Conservation (phyloP, 2,113 vertebrate genomes). For the Gasterosteus nipponicus region DNA sequence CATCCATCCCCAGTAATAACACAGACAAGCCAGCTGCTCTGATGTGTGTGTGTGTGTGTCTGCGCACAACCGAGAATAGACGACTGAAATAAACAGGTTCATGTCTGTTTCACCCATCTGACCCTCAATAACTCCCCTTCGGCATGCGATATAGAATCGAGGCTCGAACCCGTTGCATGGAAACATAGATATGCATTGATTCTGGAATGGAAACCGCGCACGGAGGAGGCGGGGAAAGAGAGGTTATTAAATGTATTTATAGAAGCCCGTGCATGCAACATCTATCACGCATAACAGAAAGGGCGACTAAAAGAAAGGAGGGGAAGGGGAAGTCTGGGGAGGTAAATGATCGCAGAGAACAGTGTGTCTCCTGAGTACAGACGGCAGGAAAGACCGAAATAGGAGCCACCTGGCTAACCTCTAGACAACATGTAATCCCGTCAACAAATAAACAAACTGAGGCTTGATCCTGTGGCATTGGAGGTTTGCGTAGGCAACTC, state of each 20-base stretch:
- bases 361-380: slow-evolving; percentile 22
- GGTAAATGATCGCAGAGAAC: slow-evolving; percentile 45
- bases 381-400: slow-evolving; percentile 40
- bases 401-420: slow-evolving; percentile 38
- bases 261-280: slow-evolving; percentile 39
- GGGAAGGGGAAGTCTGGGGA: slow-evolving; percentile 14
- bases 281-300: slow-evolving; percentile 45
- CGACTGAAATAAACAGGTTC: slow-evolving; percentile 38
- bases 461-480: slow-evolving; percentile 21
- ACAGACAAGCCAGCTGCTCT: slow-evolving; percentile 45
- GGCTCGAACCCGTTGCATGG: slow-evolving; percentile 49
- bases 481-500: slow-evolving; percentile 51
- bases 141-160: slow-evolving; percentile 55
- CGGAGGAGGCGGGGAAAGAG: slow-evolving; percentile 10
- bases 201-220: slow-evolving; percentile 62
- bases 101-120: slow-evolving; percentile 38
- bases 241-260: slow-evolving; percentile 68
- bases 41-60: slow-evolving; percentile 31
- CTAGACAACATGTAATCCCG: slow-evolving; percentile 45
- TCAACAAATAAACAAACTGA: slow-evolving; percentile 2
- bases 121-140: slow-evolving; percentile 39
- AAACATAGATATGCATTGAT: slow-evolving; percentile 75
- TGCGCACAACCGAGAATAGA: background rate
- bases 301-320: slow-evolving; percentile 25
- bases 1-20: slow-evolving; percentile 74